Conservation (phyloP, 1,140 invertebrate genomes). For the Drosophila pseudoobscura region DNA sequence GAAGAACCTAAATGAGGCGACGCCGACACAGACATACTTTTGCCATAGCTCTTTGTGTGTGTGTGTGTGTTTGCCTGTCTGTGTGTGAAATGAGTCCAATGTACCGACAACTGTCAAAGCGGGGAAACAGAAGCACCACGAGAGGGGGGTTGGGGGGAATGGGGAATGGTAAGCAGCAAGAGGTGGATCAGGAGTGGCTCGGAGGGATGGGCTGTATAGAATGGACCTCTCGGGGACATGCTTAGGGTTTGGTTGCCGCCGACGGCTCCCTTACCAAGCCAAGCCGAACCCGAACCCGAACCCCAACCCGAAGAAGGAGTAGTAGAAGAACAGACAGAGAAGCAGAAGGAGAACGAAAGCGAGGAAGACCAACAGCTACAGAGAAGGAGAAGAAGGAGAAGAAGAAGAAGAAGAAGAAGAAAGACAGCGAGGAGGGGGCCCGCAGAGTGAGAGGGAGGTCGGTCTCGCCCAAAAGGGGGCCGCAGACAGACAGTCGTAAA, state of each 20-base stretch:
- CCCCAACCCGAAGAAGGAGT: background rate
- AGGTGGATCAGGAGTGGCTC: background rate
- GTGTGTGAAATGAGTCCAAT: slow-evolving; percentile 74
- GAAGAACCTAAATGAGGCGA: slow-evolving; percentile 77
- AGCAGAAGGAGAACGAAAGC: no score
- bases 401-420: background rate
- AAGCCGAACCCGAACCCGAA: background rate
- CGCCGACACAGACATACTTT: slow-evolving; percentile 59
- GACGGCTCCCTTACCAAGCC: slow-evolving; percentile 55
- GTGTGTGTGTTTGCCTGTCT: slow-evolving; percentile 46
- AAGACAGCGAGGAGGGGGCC: background rate
- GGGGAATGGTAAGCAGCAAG: background rate
- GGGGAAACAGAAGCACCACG: slow-evolving; percentile 4
- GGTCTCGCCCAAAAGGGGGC: slow-evolving; percentile 1
- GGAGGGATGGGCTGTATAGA: background rate
- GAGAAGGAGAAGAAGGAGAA: background rate
- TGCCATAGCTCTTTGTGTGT: slow-evolving; percentile 40
- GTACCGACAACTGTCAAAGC: slow-evolving; percentile 57
- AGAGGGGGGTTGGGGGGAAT: background rate
- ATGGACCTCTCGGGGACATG: slow-evolving; percentile 43
- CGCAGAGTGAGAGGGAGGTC: slow-evolving; percentile 1
- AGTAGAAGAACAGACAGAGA: background rate
- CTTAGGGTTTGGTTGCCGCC: slow-evolving; percentile 49
- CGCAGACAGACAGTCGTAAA: slow-evolving; percentile 59
- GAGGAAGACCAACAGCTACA: no score